Percentiles rank a stretch among this genome's conserved stretches.
Evolutionary conservation across 2,797 vertebrate species (phyloP).

Genomic region (Poeciliopsis gracilis): DNA sequence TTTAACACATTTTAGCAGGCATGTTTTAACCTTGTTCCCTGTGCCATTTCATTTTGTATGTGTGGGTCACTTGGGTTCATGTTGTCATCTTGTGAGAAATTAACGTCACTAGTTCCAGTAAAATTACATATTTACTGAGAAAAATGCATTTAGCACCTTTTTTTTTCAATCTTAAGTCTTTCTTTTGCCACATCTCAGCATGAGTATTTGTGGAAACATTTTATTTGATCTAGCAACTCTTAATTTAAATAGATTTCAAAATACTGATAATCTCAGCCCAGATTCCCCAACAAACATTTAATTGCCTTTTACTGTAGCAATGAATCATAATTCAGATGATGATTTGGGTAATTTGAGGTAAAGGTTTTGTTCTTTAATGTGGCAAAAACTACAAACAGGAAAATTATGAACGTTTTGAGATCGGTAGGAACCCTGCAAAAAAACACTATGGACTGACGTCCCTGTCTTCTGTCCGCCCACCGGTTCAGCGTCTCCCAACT

Average conservation of each 20-base stretch:
- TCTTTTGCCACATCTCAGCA: neutral
- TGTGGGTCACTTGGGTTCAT: neutral
- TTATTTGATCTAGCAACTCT: neutral
- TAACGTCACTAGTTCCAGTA: neutral
- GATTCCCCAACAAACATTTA: neutral
- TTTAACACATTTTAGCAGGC: neutral
- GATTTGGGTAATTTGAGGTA: neutral
- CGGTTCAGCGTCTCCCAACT: constrained; percentile 61
- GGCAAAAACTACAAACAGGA: neutral
- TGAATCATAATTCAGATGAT: neutral
- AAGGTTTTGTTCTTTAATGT: neutral
- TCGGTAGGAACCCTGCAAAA: neutral
- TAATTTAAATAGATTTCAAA: neutral
- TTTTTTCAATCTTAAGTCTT: neutral
- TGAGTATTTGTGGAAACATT: neutral
- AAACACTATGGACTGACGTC: constrained; percentile 49
- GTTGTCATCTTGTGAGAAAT: neutral
- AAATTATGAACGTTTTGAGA: neutral
- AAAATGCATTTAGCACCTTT: neutral
- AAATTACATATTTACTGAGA: neutral
- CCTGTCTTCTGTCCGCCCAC: constrained; percentile 57
- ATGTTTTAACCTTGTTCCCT: neutral
- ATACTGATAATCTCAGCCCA: neutral
- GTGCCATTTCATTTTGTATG: neutral
- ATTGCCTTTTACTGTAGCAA: neutral